Base-by-base conservation (phyloP, 2,113 vertebrate genomes). In the Egretta garzetta region DNA sequence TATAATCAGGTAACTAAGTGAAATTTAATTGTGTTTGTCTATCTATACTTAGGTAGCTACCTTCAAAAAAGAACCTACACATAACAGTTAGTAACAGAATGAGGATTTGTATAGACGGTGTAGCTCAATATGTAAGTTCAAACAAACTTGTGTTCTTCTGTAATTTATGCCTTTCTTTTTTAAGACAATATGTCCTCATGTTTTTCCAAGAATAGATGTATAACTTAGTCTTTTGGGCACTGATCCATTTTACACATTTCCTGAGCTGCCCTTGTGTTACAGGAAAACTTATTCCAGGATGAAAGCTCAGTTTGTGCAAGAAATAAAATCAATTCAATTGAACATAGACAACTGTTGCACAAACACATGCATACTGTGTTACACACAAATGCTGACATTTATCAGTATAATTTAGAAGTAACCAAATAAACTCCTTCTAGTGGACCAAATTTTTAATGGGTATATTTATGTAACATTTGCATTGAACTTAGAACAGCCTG, bases 211-310 rank as follows among this genome's bases (percentile, higher is more conserved):
- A 90, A 89, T 55, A 90, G 71, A 94, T 83, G 59, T 50, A 88
- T 71, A 96, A 94, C 81, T 94, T 91, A 75, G 58, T 30, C 67
- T 83, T 95, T 97, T 88, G 93, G 97, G 94, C 95, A 97, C 87
- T 35, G 74, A 77, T 95, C 93, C 96, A 95, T 91, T 90, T 96
- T 93, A 93, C 53, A 86, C 81, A 96, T 95, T 96, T 96, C 81
- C 87, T 90, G 85, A 94, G 82, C 66, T 96, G 62, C 47, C 74
- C n/a, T 85, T 52, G 33, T 52, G 67, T 96, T 95, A 94, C 91
- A 76, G 81, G 91, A 91, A 97, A 94, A 77, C 88, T 50, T 86
- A 87, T 75, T 91, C 80, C 52, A 28, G 60, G 68, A 84, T 62
- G 66, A 96, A 96, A 94, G 39, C 68, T 79, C 39, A 43, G 88